Evolutionary conservation across 2,888 invertebrate genomes (phyloP).

Genomic region (Pachycephus smyrnensis): DNA sequence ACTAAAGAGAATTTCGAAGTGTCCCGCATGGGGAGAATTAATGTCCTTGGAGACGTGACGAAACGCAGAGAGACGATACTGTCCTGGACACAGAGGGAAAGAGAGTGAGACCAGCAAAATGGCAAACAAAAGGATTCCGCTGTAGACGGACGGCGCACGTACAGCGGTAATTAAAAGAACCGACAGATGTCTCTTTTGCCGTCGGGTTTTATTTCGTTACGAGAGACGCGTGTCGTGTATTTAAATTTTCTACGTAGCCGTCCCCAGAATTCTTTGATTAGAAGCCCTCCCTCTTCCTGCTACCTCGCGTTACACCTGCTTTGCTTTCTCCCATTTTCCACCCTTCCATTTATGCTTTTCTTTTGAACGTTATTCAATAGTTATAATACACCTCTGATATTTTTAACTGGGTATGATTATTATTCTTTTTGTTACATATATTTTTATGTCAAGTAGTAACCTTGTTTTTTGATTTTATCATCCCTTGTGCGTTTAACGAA

Average conservation of each 20-base stretch:
- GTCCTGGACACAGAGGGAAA: constrained; percentile 1
- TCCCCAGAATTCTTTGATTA: constrained; percentile 63
- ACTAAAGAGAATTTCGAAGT: constrained; percentile 21
- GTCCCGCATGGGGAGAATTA: constrained; percentile 30
- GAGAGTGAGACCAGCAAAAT: constrained; percentile 37
- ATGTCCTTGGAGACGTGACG: constrained; percentile 47
- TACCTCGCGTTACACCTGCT: not conserved
- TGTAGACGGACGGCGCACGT: constrained; percentile 52
- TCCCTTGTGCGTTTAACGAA: not conserved
- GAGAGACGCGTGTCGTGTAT: constrained; percentile 60
- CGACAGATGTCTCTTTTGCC: constrained; percentile 64
- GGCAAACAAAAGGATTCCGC: constrained; percentile 55
- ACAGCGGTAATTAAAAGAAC: constrained; percentile 66
- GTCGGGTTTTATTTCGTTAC: constrained; percentile 65
- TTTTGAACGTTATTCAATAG: not conserved
- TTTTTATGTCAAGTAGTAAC: not conserved
- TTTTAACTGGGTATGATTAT: not conserved
- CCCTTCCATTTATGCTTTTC: not conserved
- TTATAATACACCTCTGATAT: not conserved
- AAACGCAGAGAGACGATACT: constrained; percentile 31
- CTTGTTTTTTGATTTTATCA: not conserved
- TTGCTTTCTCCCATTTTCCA: not conserved
- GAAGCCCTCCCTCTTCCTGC: constrained; percentile 38
- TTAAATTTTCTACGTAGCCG: constrained; percentile 57
- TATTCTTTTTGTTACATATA: not conserved